Evolutionary conservation across 2,888 invertebrate genomes (phyloP).

Genomic region (Hyposoter didymator): DNA sequence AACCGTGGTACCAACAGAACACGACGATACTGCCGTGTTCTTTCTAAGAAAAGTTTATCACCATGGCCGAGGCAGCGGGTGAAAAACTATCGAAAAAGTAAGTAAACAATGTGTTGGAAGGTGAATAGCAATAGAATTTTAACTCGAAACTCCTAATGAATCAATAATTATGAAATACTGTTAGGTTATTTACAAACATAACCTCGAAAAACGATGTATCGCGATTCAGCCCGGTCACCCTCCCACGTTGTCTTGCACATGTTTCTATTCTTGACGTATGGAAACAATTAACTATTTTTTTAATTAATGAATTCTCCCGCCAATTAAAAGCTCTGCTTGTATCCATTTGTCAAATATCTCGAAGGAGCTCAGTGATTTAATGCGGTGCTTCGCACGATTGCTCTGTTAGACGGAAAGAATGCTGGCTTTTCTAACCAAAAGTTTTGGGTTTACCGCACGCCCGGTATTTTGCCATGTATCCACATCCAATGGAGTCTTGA

Average conservation of each 20-base stretch:
- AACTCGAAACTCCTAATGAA: background rate
- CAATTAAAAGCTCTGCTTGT: background rate
- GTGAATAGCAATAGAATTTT: background rate
- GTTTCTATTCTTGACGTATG: slow-evolving; percentile 40
- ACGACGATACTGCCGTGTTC: slow-evolving; percentile 30
- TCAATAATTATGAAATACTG: background rate
- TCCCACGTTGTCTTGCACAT: slow-evolving; percentile 67
- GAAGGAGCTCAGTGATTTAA: background rate
- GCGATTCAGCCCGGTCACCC: slow-evolving; percentile 36
- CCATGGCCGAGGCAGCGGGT: slow-evolving; percentile 86
- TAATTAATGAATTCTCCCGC: slow-evolving; percentile 5
- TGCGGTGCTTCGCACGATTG: slow-evolving; percentile 18
- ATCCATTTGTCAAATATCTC: slow-evolving; percentile 4
- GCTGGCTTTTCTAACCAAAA: slow-evolving; percentile 74
- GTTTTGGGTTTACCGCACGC: slow-evolving; percentile 53
- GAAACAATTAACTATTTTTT: slow-evolving; percentile 43
- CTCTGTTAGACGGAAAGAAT: slow-evolving; percentile 64
- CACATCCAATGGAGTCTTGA: slow-evolving; percentile 46
- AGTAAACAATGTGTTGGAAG: slow-evolving; percentile 79
- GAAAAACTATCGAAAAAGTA: slow-evolving; percentile 90
- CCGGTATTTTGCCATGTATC: slow-evolving; percentile 64
- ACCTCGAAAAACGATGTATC: slow-evolving; percentile 52
- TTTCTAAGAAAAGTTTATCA: slow-evolving; percentile 70
- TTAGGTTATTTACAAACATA: slow-evolving; percentile 45
- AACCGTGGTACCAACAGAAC: slow-evolving; percentile 13